Evolutionary conservation across 2,797 vertebrate genomes (phyloP), one percentile per base, ranked within the genome.

Genomic region (Pseudopleuronectes americanus): DNA sequence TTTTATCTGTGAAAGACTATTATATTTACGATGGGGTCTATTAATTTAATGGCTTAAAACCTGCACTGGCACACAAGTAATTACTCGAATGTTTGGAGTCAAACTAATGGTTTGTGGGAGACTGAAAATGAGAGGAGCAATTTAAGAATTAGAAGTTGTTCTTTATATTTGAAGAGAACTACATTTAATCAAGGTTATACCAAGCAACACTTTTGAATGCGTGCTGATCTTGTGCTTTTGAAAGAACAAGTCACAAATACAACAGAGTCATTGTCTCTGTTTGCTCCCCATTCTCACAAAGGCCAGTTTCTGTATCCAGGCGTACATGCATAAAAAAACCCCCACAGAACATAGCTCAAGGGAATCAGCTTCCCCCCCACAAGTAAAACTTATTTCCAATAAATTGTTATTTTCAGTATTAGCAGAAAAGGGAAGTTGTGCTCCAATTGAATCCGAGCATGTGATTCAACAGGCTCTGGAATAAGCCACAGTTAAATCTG

Each of bases 381-480:
- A 53, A 21, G 23, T 57, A 6, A 9, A 38, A 21, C 14, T 56
- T 4, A 65, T 70, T 53, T 48, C 26, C 22, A 41, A 26, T 24
- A 24, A 61, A 9, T 45, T 19, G 9, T 31, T 71, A 36, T n/a
- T 60, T 67, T 66, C 7, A 23, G 4, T 17, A 52, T 76, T 22
- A 61, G 47, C 36, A 43, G 43, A 8, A 76, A 76, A 73, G 38
- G 33, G 68, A 77, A 57, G 31, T 13, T 70, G 22, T 49, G 23
- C n/a, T 60, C 26, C 43, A 14, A 62, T 8, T 61, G 55, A 71
- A 63, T 48, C 6, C 19, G 36, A 80, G 47, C 45, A 17, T 63
- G 81, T 71, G 74, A 68, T 51, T 45, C 43, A 19, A 16, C 43
- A 45, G 14, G 5, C 43, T 63, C 57, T 72, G 64, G 52, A 76